Base-by-base conservation (phyloP, 2,888 invertebrate genomes). In the Euplagia quadripunctaria region DNA sequence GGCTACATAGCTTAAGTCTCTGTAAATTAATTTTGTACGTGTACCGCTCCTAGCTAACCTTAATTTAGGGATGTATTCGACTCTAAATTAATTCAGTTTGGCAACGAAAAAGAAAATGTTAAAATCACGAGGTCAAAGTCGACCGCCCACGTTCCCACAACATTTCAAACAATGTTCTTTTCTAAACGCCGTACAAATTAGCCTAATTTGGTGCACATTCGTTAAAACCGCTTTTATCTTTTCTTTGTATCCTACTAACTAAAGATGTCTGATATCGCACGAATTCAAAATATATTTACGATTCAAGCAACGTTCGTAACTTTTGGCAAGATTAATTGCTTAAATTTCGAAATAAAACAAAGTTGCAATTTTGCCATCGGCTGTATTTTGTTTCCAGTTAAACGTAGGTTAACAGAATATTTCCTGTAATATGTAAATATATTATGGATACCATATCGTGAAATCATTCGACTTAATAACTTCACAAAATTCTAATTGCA, bases 11-110 rank as follows among this genome's bases (percentile, higher is more conserved):
- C 76, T 72, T 75, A 80, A 76, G 82, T 74, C 83, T 85, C 85
- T 83, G 78, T 82, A 82, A 85, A 88, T 87, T 86, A 87, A 87
- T 88, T 88, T 85, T 74, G 82, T 84, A 77, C 87, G 75, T 90
- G 87, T 90, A 90, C 81, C 82, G 90, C 90, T 90, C 86, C 84
- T 84, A 88, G 90, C 88, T 79, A 86, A 87, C 84, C 86, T 80
- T 81, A 88, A 87, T 88, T 89, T 88, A 78, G 75, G 79, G 78
- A 86, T 89, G 83, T 89, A 87, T 84, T 84, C 77, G 79, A 74
- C 79, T 82, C 81, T 79, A 86, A 89, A 91, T 88, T 89, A 90
- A 87, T 89, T 86, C 82, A 83, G 79, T 79, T 84, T 76, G 75
- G 79, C 77, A 86, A 85, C 77, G 76, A 86, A 88, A 87, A 89